Percentiles rank a stretch among this genome's conserved stretches.
Conservation (phyloP, 2,113 vertebrate species). For the Peromyscus maniculatus region DNA sequence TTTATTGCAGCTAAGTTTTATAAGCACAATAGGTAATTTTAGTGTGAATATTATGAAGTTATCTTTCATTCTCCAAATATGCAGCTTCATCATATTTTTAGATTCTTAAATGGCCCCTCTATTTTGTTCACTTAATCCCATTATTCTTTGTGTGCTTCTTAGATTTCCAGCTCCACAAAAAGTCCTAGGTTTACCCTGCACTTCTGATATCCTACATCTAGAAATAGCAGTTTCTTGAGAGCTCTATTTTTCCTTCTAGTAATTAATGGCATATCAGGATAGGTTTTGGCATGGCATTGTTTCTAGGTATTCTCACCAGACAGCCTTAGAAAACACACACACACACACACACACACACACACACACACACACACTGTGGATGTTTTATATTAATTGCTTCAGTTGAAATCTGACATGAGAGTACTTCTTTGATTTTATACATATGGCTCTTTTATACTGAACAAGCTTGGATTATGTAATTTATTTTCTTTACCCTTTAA, state of each 20-base stretch:
- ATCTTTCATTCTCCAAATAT: conserved; percentile 58
- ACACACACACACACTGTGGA: background rate
- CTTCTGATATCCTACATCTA: background rate
- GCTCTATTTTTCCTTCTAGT: background rate
- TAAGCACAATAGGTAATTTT: conserved; percentile 55
- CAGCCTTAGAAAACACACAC: background rate
- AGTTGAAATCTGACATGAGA: background rate
- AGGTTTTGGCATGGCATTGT: background rate
- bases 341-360: background rate
- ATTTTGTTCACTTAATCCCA: background rate
- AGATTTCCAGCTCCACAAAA: conserved; percentile 7
- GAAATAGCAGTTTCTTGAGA: conserved; percentile 25
- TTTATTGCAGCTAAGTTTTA: conserved; percentile 41
- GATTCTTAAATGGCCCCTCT: background rate
- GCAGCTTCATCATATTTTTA: background rate
- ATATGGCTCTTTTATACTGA: conserved; percentile 26
- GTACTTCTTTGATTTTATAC: conserved; percentile 42
- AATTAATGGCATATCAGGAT: background rate
- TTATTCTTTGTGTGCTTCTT: conserved; percentile 11
- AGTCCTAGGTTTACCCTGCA: background rate
- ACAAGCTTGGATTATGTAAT: conserved; percentile 14
- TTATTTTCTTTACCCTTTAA: conserved; percentile 53
- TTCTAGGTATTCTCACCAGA: conserved; percentile 29
- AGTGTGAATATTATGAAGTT: conserved; percentile 54
- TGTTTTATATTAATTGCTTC: conserved; percentile 4